phyloP scores from a whole-genome alignment of 2,888 invertebrate genomes.

The Tetropium fuscum region DNA sequence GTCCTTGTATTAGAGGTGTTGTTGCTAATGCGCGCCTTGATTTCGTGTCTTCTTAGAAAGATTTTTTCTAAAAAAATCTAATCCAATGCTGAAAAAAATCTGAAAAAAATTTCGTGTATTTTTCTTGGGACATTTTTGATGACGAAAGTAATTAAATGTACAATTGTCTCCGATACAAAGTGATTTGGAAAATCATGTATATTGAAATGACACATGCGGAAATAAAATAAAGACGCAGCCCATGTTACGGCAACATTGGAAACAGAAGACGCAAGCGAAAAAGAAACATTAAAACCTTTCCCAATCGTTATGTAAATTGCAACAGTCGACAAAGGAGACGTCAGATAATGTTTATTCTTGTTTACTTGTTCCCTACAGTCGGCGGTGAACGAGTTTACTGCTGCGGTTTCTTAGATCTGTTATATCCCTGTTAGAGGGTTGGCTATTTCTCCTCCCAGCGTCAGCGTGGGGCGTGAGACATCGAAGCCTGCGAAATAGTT shows the following conservation, averaged over 20 bases:
- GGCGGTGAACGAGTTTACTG: constrained; percentile 25
- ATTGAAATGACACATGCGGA: too few relatives aligned
- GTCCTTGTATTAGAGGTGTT: too few relatives aligned
- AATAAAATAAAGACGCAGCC: too few relatives aligned
- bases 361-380: constrained; percentile 17
- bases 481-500: constrained; percentile 26
- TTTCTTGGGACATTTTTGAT: too few relatives aligned
- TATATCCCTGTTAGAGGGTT: constrained; percentile 5
- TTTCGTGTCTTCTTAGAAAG: too few relatives aligned
- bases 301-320: constrained; percentile 24
- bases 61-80: too few relatives aligned
- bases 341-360: constrained; percentile 25
- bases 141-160: too few relatives aligned
- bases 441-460: constrained; percentile 15
- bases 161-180: too few relatives aligned
- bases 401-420: constrained; percentile 24
- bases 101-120: too few relatives aligned
- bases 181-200: too few relatives aligned
- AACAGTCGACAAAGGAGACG: constrained; percentile 23
- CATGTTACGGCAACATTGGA: not conserved
- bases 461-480: constrained; percentile 22
- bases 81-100: too few relatives aligned
- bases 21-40: too few relatives aligned
- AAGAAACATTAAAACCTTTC: constrained; percentile 12
- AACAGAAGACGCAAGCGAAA: not conserved